Evolutionary conservation across 2,888 invertebrate species (phyloP).

Genomic region (Acanthopleura granulata): DNA sequence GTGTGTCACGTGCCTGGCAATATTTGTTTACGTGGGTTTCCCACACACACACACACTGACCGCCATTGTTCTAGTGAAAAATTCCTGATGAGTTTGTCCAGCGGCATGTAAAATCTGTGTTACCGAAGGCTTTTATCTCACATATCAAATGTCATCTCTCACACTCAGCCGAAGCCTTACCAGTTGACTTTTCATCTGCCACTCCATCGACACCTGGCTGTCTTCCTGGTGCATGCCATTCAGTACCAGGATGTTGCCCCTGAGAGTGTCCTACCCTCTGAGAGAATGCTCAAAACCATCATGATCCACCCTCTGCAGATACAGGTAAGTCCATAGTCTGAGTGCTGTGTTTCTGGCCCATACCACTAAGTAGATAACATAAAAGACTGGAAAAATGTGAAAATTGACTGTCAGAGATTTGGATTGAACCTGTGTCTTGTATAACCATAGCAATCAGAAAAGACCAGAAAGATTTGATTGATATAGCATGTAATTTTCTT

Average conservation of each 20-base stretch:
- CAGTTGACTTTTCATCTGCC: constrained; percentile 97
- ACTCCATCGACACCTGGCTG: constrained; percentile 92
- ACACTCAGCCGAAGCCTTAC: constrained; percentile 60
- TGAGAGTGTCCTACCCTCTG: constrained; percentile 83
- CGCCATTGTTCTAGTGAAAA: no score
- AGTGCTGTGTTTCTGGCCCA: no score
- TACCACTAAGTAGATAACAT: neutral
- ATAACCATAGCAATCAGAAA: no score
- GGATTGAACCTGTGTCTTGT: no score
- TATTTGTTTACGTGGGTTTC: no score
- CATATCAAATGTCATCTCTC: neutral
- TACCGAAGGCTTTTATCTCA: no score
- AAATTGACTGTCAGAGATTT: neutral
- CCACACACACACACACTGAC: no score
- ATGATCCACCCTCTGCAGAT: constrained; percentile 93
- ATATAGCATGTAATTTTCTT: no score
- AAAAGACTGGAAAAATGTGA: neutral
- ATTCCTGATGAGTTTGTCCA: neutral
- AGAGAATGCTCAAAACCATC: constrained; percentile 81
- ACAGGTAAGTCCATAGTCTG: constrained; percentile 78
- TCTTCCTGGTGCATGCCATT: constrained; percentile 81
- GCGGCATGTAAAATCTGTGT: neutral
- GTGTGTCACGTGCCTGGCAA: no score
- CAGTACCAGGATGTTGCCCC: constrained; percentile 80
- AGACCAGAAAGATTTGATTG: no score